Base-by-base conservation (phyloP, 2,797 vertebrate species). In the Halcyon smyrnensis region DNA sequence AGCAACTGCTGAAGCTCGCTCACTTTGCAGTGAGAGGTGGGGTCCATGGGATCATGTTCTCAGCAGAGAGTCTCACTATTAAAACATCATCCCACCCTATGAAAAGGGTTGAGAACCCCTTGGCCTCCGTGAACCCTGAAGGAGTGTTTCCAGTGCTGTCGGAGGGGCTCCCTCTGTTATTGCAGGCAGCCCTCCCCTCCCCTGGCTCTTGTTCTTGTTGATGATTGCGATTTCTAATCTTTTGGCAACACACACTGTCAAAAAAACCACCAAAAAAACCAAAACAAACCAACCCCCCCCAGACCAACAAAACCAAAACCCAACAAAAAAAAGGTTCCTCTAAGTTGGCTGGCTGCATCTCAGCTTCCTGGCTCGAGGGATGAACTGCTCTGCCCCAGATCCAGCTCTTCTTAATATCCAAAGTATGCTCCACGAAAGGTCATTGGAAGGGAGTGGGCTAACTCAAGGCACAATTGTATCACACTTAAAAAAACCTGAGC, bases 201-300 rank as follows among this genome's bases (percentile, higher is more conserved):
- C 73, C 83, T 57, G 91, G 50, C 90, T 81, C 83, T 57, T 2
- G 2, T 81, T 53, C 90, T 73, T 43, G 56, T 53, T 69, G 80
- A 60, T 68, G 62, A 81, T 85, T 85, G 93, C 87, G 56, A 8
- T 92, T 89, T 76, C 88, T 94, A 94, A 97, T 95, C 93, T 95
- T 68, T 96, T 97, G 97, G 96, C 95, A 69, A 53, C 15, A 4
- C 2, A 0, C n/a, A 0, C 18, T 1, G 79, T 0, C 7, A 53
- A 67, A 54, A 56, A 65, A 39, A 56, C 28, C 6, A 9, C 24
- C 30, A n/a, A 32, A 45, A 51, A 51, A 51, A 15, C 20, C 7
- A 15, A 69, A 34, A 6, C 62, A 30, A 28, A 15, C 4, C 37
- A 51, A 28, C 50, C 25, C 15, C 5, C 25, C 43, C 43, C 43